Conservation (phyloP, 2,797 vertebrate genomes). For the Diceros bicornis region DNA sequence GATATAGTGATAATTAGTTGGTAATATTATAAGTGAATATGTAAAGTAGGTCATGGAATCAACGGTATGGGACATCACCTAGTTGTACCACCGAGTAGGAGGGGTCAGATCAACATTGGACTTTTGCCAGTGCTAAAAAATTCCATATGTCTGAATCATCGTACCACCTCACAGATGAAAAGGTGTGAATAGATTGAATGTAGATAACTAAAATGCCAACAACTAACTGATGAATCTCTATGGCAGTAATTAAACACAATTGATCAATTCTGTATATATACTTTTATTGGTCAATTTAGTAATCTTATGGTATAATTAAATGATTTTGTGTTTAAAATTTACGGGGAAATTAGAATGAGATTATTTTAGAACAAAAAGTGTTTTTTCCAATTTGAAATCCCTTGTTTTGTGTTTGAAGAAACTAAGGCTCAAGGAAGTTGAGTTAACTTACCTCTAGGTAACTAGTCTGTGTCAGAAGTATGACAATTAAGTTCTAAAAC, state of each 20-base stretch:
- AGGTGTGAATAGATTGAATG: background rate
- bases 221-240: background rate
- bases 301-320: background rate
- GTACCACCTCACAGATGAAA: background rate
- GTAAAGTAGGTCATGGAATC: constrained; percentile 11
- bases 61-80: background rate
- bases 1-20: background rate
- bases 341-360: background rate
- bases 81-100: background rate
- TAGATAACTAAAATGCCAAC: background rate
- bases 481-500: background rate
- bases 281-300: background rate
- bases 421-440: background rate
- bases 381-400: background rate
- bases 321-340: constrained; percentile 21
- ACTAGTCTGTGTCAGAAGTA: background rate
- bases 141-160: background rate
- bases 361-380: background rate
- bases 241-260: constrained; percentile 2
- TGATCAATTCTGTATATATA: background rate
- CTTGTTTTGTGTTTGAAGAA: constrained; percentile 2
- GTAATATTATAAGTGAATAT: background rate
- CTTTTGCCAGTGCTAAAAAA: constrained; percentile 48
- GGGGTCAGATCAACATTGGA: background rate
- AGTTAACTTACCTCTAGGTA: constrained; percentile 15